Base-by-base conservation (phyloP, 2,797 vertebrate species). In the Saxicola maurus region DNA sequence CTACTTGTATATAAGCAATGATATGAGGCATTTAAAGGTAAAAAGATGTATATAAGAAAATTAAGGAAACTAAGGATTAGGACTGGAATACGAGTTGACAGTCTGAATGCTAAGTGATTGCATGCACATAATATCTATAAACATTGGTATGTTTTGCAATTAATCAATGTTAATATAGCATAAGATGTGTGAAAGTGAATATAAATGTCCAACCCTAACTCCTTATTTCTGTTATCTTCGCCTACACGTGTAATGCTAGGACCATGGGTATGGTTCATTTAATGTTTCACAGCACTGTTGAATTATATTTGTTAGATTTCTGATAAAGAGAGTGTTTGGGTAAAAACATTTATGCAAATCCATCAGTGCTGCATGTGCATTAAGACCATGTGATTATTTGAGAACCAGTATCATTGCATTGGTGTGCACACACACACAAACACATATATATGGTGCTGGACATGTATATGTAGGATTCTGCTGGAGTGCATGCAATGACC, bases 401-500 rank as follows among this genome's bases (percentile, higher is more conserved):
- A 46, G 81, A 88, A 46, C 9, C 10, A 45, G 25, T 8, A 20
- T n/a, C 68, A 46, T 9, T 56, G 65, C 53, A 28, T 1, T 48
- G 65, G 42, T 59, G 10, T 6, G 14, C 28, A 27, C 25, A 35
- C 49, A 49, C 48, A 51, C 25, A 48, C 25, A 17, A 14, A 55
- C 2, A 35, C 0, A 11, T 0, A 5, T 1, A 24, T 2, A 37
- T 1, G 2, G n/a, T 18, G 25, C 46, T 72, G 4, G 12, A 23
- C 11, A 7, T 4, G 27, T 12, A 3, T 10, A 4, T 12, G 46
- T 25, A 68, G 62, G 37, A 38, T 84, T 92, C 87, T 65, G 40
- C 53, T 80, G 48, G 51, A 77, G 27, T 30, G 49, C 4, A 2
- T 42, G 35, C 52, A 72, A 25, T 1, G 5, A 13, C 48, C 73